A percentile compares a stretch with the other conserved stretches of the same genome.
These are phyloP conservation scores for Parascotia fuliginaria DNA, from an alignment of 2,888 invertebrate species.

Conservation along the genomic window DNA sequence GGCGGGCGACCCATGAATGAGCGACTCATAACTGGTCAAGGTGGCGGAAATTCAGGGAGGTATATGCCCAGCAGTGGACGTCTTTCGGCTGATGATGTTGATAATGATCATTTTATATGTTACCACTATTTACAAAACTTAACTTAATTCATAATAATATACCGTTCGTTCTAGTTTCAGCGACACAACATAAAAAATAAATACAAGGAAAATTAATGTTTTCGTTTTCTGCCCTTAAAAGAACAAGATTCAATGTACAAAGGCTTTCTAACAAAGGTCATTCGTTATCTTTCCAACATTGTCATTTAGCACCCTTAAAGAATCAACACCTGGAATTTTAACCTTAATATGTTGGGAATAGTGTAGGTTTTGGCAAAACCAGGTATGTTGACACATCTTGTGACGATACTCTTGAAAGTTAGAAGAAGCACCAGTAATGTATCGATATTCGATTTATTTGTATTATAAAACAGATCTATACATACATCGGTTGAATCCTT, in stretches of 20 bases:
- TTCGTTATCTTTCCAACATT: slow-evolving; percentile 24
- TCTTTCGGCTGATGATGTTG: too few species aligned
- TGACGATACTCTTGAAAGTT: slow-evolving; percentile 3
- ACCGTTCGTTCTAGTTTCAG: too few species aligned
- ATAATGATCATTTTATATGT: too few species aligned
- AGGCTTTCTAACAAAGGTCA: slow-evolving; percentile 36
- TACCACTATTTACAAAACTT: too few species aligned
- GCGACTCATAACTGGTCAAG: too few species aligned
- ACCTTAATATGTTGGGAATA: not conserved
- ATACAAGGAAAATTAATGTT: too few species aligned
- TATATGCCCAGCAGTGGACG: too few species aligned
- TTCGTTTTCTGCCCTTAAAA: too few species aligned
- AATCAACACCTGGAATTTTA: slow-evolving; percentile 3
- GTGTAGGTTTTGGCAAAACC: slow-evolving; percentile 4
- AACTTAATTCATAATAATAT: too few species aligned
- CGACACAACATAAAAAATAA: too few species aligned
- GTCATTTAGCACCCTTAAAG: slow-evolving; percentile 13
- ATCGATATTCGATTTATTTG: slow-evolving; percentile 33
- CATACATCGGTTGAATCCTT: not conserved
- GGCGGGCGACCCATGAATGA: too few species aligned
- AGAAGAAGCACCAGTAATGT: slow-evolving; percentile 13
- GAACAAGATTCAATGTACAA: slow-evolving; percentile 39
- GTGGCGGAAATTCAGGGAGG: too few species aligned
- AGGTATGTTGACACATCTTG: not conserved
- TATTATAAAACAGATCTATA: slow-evolving; percentile 2